Conservation (phyloP, 1,140 invertebrate species). For the Probaryconus sp. region DNA sequence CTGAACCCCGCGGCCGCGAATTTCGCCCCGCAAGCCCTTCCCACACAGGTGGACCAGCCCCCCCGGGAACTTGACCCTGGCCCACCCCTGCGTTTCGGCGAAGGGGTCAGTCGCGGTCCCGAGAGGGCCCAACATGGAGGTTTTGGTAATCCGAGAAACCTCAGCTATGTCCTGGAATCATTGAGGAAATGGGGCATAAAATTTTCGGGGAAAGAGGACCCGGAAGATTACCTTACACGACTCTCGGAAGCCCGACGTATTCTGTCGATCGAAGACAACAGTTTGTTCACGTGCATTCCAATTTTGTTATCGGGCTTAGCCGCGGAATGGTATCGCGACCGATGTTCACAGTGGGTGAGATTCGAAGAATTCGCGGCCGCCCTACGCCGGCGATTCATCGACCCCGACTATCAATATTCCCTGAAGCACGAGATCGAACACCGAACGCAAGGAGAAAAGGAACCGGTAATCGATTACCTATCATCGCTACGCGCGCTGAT, state of each 20-base stretch:
- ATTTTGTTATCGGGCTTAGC: constrained; percentile 25
- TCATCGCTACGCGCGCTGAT: constrained; percentile 2
- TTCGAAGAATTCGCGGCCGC: constrained; percentile 8
- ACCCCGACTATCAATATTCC: constrained; percentile 6
- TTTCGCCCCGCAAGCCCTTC: too few species aligned
- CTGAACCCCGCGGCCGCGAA: too few species aligned
- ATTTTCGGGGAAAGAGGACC: constrained; percentile 23
- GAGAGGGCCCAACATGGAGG: too few species aligned
- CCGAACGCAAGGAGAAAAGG: neutral
- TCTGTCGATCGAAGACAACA: neutral
- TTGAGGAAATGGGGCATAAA: neutral
- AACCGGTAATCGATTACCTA: neutral
- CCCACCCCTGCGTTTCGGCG: too few species aligned
- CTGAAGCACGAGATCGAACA: neutral
- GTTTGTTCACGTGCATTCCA: constrained; percentile 16
- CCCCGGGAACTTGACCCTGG: too few species aligned
- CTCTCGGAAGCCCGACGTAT: constrained; percentile 16
- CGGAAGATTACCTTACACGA: constrained; percentile 9
- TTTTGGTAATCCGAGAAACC: too few species aligned
- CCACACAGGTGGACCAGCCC: too few species aligned
- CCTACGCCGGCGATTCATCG: constrained; percentile 6
- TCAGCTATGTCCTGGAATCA: neutral
- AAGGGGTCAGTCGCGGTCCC: too few species aligned
- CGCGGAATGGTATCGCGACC: constrained; percentile 24
- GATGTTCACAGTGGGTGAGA: neutral